Evolutionary conservation across 2,797 vertebrate species (phyloP).

Genomic region (Phoebastria nigripes): DNA sequence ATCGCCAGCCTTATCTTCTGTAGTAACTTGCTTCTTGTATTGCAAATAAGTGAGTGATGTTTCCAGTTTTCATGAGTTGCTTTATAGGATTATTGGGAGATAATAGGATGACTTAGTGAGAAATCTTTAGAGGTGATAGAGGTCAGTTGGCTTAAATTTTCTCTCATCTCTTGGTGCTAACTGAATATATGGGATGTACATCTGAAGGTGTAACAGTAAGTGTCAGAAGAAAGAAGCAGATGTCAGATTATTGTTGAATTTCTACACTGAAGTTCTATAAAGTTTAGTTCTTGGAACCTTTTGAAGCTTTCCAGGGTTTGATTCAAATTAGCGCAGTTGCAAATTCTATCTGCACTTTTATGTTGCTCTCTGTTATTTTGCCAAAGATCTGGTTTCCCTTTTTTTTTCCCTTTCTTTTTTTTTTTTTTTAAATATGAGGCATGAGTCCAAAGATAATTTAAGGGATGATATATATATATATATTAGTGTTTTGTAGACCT

Average conservation of each 20-base stretch:
- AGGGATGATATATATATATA: background rate
- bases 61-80: background rate
- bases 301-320: constrained; percentile 28
- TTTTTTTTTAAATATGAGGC: background rate
- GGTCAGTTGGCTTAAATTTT: constrained; percentile 40
- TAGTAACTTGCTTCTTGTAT: constrained; percentile 10
- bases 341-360: constrained; percentile 26
- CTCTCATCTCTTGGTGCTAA: constrained; percentile 9
- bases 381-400: background rate
- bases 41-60: constrained; percentile 20
- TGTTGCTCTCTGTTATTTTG: constrained; percentile 9
- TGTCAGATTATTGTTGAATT: constrained; percentile 37
- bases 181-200: background rate
- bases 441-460: constrained; percentile 1
- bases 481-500: background rate
- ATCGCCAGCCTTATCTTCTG: background rate
- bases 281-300: constrained; percentile 26
- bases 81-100: constrained; percentile 31
- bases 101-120: constrained; percentile 26
- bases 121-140: background rate
- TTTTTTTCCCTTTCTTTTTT: fast-evolving
- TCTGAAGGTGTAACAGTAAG: background rate
- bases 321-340: constrained; percentile 19
- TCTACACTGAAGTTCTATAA: background rate
- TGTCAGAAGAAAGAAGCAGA: constrained; percentile 13